Conservation (phyloP, 1,140 invertebrate genomes). For the Pseudomyrmex cubaensis region DNA sequence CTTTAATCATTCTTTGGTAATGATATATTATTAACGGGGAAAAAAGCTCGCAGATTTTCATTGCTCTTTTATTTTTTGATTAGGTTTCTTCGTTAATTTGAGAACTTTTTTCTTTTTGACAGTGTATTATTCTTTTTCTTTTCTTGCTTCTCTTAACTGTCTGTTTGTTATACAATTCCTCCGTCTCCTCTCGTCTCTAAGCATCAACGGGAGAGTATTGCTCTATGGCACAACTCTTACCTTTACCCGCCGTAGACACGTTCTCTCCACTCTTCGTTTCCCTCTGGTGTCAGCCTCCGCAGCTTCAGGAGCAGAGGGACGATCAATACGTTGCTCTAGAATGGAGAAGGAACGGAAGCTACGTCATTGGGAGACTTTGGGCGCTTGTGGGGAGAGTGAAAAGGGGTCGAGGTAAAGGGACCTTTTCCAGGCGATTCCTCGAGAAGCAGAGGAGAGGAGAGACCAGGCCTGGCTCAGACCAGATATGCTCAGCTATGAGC, state of each 20-base stretch:
- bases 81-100: constrained; percentile 23
- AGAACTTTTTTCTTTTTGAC: constrained; percentile 2
- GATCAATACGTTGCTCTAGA: constrained; percentile 82
- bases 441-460: constrained; percentile 61
- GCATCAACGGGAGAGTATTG: constrained; percentile 57
- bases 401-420: constrained; percentile 69
- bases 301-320: constrained; percentile 76
- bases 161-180: constrained; percentile 44
- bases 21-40: too few relatives aligned
- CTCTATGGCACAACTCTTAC: constrained; percentile 44
- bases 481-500: constrained; percentile 78
- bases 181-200: constrained; percentile 43
- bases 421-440: constrained; percentile 76
- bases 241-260: constrained; percentile 57
- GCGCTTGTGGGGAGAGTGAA: constrained; percentile 29
- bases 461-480: constrained; percentile 68
- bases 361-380: constrained; percentile 72
- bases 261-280: constrained; percentile 67
- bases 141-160: constrained; percentile 32
- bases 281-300: constrained; percentile 71
- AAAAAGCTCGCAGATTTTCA: too few relatives aligned
- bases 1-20: not conserved
- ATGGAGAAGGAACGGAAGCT: constrained; percentile 77
- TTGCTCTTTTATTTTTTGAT: constrained; percentile 12
- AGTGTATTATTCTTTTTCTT: constrained; percentile 13